These are phyloP conservation scores for Eurypyga helias DNA, from an alignment of 2,113 vertebrate species.

Conservation along the genomic window DNA sequence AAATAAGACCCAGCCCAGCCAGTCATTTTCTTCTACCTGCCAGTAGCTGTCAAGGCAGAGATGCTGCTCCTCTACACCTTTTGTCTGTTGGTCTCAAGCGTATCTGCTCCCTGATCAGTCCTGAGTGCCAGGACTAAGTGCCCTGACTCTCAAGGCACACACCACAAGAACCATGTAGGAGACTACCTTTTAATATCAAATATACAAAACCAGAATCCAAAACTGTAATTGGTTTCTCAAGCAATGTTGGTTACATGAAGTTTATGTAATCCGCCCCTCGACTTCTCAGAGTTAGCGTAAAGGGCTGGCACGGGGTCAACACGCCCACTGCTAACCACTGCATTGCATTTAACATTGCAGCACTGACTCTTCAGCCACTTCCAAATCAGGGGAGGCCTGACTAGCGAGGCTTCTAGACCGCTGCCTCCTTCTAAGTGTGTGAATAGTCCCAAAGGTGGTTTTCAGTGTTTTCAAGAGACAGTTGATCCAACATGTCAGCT, in stretches of 20 bases:
- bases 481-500: background rate
- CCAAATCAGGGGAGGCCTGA: background rate
- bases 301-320: background rate
- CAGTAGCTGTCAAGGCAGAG: background rate
- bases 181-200: background rate
- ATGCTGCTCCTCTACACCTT: background rate
- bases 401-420: background rate
- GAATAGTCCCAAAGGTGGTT: background rate
- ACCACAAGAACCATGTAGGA: background rate
- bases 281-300: background rate
- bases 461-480: background rate
- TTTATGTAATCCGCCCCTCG: background rate
- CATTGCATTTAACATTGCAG: background rate
- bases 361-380: background rate
- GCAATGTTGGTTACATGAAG: background rate
- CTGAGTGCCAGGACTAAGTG: background rate
- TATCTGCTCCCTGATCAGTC: background rate
- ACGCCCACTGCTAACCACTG: background rate
- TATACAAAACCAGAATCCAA: background rate
- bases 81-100: accelerated
- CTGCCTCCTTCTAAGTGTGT: background rate
- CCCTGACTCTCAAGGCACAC: background rate
- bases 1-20: background rate
- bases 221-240: background rate
- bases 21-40: background rate